Evolutionary conservation across 2,888 invertebrate species (phyloP).

Genomic region (Orthonevra nobilis): DNA sequence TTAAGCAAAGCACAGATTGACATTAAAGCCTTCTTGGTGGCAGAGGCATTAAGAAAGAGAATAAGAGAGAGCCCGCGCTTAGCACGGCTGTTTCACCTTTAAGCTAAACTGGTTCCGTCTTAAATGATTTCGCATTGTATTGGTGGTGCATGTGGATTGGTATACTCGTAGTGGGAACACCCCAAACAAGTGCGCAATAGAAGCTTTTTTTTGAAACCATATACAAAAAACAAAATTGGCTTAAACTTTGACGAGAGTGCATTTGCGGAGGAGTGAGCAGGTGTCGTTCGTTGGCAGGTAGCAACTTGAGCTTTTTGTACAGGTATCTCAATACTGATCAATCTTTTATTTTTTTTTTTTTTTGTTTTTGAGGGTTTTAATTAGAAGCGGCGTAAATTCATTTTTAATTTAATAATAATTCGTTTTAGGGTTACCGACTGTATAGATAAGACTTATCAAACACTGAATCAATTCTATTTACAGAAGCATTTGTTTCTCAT

Average conservation of each 20-base stretch:
- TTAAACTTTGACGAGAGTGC: background rate
- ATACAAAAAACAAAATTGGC: background rate
- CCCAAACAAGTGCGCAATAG: slow-evolving; percentile 49
- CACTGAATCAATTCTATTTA: too few relatives aligned
- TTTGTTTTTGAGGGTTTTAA: too few relatives aligned
- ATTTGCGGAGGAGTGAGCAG: slow-evolving; percentile 47
- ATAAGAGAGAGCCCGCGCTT: background rate
- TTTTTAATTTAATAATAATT: too few relatives aligned
- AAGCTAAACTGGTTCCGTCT: slow-evolving; percentile 63
- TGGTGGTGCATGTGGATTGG: slow-evolving; percentile 23
- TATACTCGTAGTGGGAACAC: slow-evolving; percentile 23
- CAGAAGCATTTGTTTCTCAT: too few relatives aligned
- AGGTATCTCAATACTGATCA: too few relatives aligned
- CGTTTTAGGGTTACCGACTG: too few relatives aligned
- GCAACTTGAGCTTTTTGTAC: too few relatives aligned
- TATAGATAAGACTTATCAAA: too few relatives aligned
- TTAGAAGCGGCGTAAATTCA: too few relatives aligned
- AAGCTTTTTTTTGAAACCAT: slow-evolving; percentile 39
- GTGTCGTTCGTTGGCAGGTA: slow-evolving; percentile 59
- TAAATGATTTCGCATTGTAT: slow-evolving; percentile 36
- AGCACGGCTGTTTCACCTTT: slow-evolving; percentile 55
- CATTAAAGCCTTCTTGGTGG: slow-evolving; percentile 42
- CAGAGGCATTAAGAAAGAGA: slow-evolving; percentile 12
- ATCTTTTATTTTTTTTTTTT: too few relatives aligned
- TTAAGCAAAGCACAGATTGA: slow-evolving; percentile 28